Evolutionary conservation across 2,888 invertebrate genomes (phyloP), one percentile per base, ranked within the genome.

Genomic region (Rhingia campestris): DNA sequence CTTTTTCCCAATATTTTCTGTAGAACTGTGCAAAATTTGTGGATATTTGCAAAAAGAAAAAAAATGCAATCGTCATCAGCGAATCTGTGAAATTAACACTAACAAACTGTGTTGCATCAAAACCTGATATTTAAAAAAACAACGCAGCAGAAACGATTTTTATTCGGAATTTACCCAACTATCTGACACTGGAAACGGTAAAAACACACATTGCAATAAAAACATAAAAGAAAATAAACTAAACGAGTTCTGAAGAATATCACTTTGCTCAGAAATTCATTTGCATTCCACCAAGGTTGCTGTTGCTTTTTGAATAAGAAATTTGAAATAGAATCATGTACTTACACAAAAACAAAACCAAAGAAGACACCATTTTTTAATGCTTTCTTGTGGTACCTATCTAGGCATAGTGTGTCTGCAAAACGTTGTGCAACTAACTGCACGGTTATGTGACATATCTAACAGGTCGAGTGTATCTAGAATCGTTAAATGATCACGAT

Each of bases 281-380:
- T 74, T 79, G 66, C 73, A 84, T 79, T 74, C 69, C 74, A 59
- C 69, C 79, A 80, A 79, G 74, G 80, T 80, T 84, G 82, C 69
- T 80, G 80, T 74, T 84, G 82, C 79, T 84, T 49, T 72, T 80
- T 66, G 67, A 66, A 73, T 73, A 82, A 61, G 58, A 73, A 73
- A 69, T 39, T 49, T 14, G 47, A 70, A 51, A 53, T 32, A 30
- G 10, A 30, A 10, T 41, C 9, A 10, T 41, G 4, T 22, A 22
- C 30, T 30, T 7, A 58, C 49, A 51, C 47, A 47, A 70, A 56
- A 51, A 80, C 49, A 67, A 53, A 30, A 12, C n/a, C 22, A 59
- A 12, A 61, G 41, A 58, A 43, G 37, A 49, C 33, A 32, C 41
- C 14, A 43, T 32, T 22, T 30, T 6, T 47, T 22, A 47, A 30